Base-by-base conservation (phyloP, 2,797 vertebrate genomes). In the Cygnus olor region DNA sequence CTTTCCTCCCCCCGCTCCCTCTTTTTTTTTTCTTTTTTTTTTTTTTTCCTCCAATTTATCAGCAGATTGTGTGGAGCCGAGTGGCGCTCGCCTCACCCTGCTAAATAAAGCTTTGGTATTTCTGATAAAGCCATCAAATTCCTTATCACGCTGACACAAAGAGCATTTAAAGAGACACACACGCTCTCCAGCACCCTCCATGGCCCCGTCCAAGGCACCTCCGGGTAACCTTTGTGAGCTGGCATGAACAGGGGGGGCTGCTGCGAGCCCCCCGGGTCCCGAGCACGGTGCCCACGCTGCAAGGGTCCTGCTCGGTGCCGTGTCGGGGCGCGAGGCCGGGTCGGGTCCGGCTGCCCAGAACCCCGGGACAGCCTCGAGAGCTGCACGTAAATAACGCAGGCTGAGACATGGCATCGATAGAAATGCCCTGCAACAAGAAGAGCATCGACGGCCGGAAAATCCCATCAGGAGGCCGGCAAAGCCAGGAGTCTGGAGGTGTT, bases 41-140 rank as follows among this genome's bases (percentile, higher is more conserved):
- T 12, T 5, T 9, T 97, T 95, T 97, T 97, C 96, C 97, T 97
- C 97, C 98, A 98, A 98, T 99, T 99, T 99, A 99, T 99, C 99
- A 99, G 99, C 95, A 98, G 98, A 98, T 99, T 99, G 98, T 95
- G 98, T 84, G 93, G 97, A 98, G 98, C 98, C 97, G 98, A 98
- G 98, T 98, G 98, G 98, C 97, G 97, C 98, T 98, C 98, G 98
- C 99, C 99, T 99, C 99, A 98, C 98, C 98, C 99, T 98, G 99
- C 99, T 99, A 99, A 99, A 99, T 99, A 99, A 99, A 99, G 99
- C 99, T 98, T 97, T 98, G 99, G 98, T 98, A 99, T 99, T 99
- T 99, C 98, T 99, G 99, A 99, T 99, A 99, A 99, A 99, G 99
- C 98, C 99, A 99, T 99, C 99, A 99, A 99, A 99, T 99, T 99